Evolutionary conservation across 2,797 vertebrate species (phyloP).

Genomic region (Lindbergichthys nudifrons): DNA sequence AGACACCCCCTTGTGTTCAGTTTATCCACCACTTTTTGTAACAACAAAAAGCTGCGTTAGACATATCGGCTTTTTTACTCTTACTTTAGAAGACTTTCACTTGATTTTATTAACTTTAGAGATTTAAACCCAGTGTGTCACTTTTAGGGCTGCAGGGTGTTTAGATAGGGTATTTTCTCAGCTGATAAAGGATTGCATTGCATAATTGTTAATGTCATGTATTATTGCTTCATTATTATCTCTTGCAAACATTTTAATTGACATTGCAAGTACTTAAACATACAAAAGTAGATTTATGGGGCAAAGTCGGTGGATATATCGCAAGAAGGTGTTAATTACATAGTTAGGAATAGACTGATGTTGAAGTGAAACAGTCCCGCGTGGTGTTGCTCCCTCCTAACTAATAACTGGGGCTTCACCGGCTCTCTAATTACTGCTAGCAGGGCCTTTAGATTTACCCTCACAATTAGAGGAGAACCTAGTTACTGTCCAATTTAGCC

Average conservation of each 20-base stretch:
- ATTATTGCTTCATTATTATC: constrained; percentile 11
- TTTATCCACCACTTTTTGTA: constrained; percentile 18
- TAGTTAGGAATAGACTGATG: constrained; percentile 35
- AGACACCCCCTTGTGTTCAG: constrained; percentile 12
- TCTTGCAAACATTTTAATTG: constrained; percentile 11
- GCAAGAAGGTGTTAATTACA: constrained; percentile 51
- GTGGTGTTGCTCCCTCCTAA: constrained; percentile 63
- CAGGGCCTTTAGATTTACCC: constrained; percentile 73
- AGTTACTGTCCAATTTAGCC: constrained; percentile 71
- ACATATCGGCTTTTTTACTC: neutral
- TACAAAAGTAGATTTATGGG: constrained; percentile 1
- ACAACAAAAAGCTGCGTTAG: constrained; percentile 4
- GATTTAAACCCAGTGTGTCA: constrained; percentile 16
- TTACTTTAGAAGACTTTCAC: neutral
- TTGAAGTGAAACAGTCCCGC: constrained; percentile 42
- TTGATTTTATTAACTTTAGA: constrained; percentile 5
- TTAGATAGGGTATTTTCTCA: constrained; percentile 22
- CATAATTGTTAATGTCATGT: neutral
- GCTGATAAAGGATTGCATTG: constrained; percentile 26
- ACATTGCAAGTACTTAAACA: neutral
- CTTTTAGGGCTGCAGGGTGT: constrained; percentile 22
- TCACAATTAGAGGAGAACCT: constrained; percentile 80
- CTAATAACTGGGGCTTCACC: constrained; percentile 56
- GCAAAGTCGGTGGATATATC: constrained; percentile 13
- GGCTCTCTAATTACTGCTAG: constrained; percentile 78